Evolutionary conservation across 1,140 invertebrate species (phyloP).

Genomic region (Sogatella furcifera): DNA sequence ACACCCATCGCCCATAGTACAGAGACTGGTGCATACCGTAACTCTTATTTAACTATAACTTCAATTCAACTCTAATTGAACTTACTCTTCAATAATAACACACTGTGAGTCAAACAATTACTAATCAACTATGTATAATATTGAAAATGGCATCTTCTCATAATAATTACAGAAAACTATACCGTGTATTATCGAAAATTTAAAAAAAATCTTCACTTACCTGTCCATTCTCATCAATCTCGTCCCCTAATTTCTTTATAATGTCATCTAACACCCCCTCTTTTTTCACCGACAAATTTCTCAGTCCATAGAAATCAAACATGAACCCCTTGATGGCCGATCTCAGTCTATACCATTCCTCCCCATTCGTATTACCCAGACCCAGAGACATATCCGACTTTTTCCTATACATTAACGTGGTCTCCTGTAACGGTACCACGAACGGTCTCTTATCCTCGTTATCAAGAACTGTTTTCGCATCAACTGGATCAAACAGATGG

Average conservation of each 20-base stretch:
- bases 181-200: too few relatives aligned
- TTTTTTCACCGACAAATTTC: constrained; percentile 34
- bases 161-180: too few relatives aligned
- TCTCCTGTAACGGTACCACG: constrained; percentile 39
- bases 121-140: too few relatives aligned
- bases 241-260: constrained; percentile 26
- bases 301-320: constrained; percentile 25
- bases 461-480: constrained; percentile 29
- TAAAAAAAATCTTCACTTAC: background rate
- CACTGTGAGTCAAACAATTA: too few relatives aligned
- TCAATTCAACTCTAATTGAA: too few relatives aligned
- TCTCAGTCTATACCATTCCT: constrained; percentile 38
- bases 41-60: too few relatives aligned
- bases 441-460: constrained; percentile 38
- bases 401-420: constrained; percentile 37
- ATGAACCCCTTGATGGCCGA: too few relatives aligned
- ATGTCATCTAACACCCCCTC: constrained; percentile 33
- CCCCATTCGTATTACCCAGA: constrained; percentile 43
- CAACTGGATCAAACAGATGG: constrained; percentile 32
- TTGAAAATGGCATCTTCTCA: too few relatives aligned
- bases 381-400: constrained; percentile 38
- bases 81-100: too few relatives aligned
- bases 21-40: too few relatives aligned
- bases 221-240: constrained; percentile 18
- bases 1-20: too few relatives aligned